Percentiles rank a stretch among this genome's conserved stretches.
Evolutionary conservation across 2,797 vertebrate genomes (phyloP).

Genomic region (Adelosebastes latens): DNA sequence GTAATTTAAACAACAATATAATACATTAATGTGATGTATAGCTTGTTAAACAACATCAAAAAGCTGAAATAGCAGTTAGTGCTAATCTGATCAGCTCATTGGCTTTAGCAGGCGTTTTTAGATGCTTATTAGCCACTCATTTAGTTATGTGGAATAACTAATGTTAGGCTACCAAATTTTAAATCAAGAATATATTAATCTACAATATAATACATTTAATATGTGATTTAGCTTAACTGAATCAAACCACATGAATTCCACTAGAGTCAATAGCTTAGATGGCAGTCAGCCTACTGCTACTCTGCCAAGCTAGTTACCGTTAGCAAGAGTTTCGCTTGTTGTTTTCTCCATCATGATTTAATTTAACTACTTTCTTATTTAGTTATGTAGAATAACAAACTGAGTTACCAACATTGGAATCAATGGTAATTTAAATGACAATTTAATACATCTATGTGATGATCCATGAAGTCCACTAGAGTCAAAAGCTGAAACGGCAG

Average conservation of each 20-base stretch:
- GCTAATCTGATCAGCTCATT: not conserved
- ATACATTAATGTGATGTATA: too few relatives aligned
- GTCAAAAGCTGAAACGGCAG: too few relatives aligned
- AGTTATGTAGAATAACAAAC: too few relatives aligned
- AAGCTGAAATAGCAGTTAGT: not conserved
- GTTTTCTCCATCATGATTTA: not conserved
- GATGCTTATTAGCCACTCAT: not conserved
- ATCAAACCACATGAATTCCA: too few relatives aligned
- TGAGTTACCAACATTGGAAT: not conserved
- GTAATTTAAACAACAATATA: not conserved
- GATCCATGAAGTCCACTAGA: accelerated
- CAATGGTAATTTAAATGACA: not conserved
- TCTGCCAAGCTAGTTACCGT: not conserved
- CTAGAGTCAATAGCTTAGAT: accelerated
- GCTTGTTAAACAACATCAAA: too few relatives aligned
- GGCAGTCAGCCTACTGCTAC: not conserved
- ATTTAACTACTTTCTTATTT: not conserved
- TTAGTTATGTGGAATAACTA: not conserved
- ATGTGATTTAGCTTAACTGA: not conserved
- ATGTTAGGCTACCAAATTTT: not conserved
- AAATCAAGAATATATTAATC: not conserved
- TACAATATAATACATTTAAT: not conserved
- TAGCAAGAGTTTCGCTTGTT: not conserved
- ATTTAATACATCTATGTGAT: not conserved
- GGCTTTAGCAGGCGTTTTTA: not conserved